Conservation (phyloP, 2,797 vertebrate species). For the Peromyscus attwateri region DNA sequence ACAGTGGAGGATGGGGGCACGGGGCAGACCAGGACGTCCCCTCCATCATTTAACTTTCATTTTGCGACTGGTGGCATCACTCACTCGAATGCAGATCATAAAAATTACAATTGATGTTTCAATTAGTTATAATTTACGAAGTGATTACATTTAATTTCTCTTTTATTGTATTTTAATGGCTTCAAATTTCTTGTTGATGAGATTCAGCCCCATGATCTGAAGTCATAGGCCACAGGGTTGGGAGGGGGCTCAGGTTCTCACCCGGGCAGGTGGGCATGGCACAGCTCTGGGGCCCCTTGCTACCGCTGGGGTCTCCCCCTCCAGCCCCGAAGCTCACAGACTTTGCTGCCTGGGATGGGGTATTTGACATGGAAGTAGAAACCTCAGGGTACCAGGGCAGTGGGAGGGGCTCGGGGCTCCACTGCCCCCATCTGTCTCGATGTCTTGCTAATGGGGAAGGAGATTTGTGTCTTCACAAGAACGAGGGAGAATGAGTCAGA, state of each 20-base stretch:
- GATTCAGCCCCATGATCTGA: constrained; percentile 66
- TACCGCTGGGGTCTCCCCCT: background rate
- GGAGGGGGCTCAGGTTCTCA: background rate
- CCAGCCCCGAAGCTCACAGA: background rate
- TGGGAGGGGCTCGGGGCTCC: background rate
- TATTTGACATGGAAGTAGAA: background rate
- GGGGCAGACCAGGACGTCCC: background rate
- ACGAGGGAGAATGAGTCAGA: background rate
- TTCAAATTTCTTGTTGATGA: constrained; percentile 85
- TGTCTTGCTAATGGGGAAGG: background rate
- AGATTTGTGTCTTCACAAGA: background rate
- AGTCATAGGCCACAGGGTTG: constrained; percentile 47
- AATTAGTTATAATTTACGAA: constrained; percentile 87
- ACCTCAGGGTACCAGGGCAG: background rate
- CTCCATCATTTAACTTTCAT: constrained; percentile 32
- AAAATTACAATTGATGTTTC: constrained; percentile 86
- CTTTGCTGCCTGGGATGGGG: background rate
- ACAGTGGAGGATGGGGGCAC: background rate
- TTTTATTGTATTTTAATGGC: constrained; percentile 88
- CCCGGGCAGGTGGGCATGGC: background rate
- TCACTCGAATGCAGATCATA: constrained; percentile 80
- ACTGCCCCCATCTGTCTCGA: background rate
- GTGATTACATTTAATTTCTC: constrained; percentile 86
- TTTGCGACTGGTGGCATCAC: constrained; percentile 44
- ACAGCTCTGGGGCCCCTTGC: background rate